Evolutionary conservation across 2,888 invertebrate species (phyloP).

Genomic region (Drosophila leonis): DNA sequence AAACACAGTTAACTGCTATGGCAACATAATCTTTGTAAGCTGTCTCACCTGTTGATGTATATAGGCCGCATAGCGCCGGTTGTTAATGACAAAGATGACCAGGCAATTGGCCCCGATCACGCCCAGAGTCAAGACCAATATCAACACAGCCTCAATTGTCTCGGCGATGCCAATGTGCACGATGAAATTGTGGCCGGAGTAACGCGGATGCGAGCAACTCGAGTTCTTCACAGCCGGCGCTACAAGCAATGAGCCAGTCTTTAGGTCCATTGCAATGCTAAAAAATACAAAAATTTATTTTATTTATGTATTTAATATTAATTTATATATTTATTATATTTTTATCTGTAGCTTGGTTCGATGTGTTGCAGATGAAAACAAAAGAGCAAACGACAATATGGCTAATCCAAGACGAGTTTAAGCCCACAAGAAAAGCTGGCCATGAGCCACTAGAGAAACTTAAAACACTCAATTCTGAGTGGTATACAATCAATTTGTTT

Average conservation of each 20-base stretch:
- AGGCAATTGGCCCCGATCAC: constrained; percentile 93
- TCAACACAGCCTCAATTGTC: constrained; percentile 91
- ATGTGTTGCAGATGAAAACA: no score
- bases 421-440: no score
- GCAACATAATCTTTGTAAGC: background rate
- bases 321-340: background rate
- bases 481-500: no score
- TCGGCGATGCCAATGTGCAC: constrained; percentile 89
- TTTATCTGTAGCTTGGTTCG: no score
- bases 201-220: constrained; percentile 91
- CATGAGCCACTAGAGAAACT: no score
- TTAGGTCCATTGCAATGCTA: constrained; percentile 86
- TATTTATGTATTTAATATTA: background rate
- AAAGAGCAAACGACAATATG: no score
- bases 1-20: constrained; percentile 3
- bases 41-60: constrained; percentile 93
- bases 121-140: constrained; percentile 91
- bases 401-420: no score
- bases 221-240: constrained; percentile 93
- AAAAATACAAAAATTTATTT: constrained; percentile 5
- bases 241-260: constrained; percentile 89
- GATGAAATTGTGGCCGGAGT: constrained; percentile 88
- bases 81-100: constrained; percentile 93
- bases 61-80: constrained; percentile 92
- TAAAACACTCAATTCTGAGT: no score